Conservation (phyloP, 2,888 invertebrate species). For the Chaitophorus viminalis region DNA sequence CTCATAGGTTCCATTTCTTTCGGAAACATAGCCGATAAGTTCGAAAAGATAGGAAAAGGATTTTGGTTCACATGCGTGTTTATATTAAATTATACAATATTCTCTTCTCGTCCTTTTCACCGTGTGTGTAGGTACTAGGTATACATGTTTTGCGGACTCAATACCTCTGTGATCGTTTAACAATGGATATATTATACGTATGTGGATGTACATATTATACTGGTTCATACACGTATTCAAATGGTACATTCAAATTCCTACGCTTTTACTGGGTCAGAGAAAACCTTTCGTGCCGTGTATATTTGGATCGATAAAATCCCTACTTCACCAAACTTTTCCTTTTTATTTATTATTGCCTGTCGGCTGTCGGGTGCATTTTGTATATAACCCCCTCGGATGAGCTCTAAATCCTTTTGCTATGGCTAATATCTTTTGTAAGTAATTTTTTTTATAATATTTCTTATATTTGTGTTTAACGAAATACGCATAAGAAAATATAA, state of each 20-base stretch:
- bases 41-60: neutral
- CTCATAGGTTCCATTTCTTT: neutral
- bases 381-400: neutral
- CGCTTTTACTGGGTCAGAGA: slow-evolving; percentile 29
- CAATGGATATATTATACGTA: slow-evolving; percentile 7
- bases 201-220: neutral
- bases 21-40: neutral
- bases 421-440: neutral
- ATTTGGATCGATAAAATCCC: slow-evolving; percentile 36
- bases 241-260: slow-evolving; percentile 38
- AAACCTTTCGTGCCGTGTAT: neutral
- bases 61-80: neutral
- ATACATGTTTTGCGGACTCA: neutral
- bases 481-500: neutral
- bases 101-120: neutral
- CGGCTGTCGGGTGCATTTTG: neutral
- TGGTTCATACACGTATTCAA: neutral
- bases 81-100: neutral
- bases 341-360: slow-evolving; percentile 16
- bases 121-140: neutral
- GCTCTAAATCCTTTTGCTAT: slow-evolving; percentile 10
- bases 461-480: neutral
- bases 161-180: neutral
- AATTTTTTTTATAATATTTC: slow-evolving; percentile 9
- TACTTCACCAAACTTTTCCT: slow-evolving; percentile 1